Evolutionary conservation across 1,140 invertebrate species (phyloP), one percentile per base, ranked within the genome.

Genomic region (Euglossa dilemma): DNA sequence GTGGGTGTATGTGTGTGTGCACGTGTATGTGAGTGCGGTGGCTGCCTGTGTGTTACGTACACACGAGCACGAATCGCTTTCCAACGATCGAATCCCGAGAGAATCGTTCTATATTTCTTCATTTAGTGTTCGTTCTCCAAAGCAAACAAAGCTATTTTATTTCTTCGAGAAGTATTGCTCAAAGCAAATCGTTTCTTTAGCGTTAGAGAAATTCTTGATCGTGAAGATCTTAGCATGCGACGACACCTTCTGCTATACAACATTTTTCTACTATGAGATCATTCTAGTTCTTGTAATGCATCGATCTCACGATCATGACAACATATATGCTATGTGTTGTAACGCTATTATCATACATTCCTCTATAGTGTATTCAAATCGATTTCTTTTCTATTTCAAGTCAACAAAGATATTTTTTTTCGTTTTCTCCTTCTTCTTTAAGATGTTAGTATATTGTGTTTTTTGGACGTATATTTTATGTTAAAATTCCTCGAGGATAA

Each of bases 91-190:
- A 16, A 5, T 66, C 25, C 18, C 23, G 8, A 67, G 57, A 57
- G 69, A 69, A 76, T 59, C 14, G 28, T 77, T 63, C 64, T 20
- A 6, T 25, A 69, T 61, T 14, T 57, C 11, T 57, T 28, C 36
- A 28, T 20, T 71, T 57, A 77, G 56, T 28, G 61, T 67, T 76
- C 54, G n/a, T 83, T 25, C n/a, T 25, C 63, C 52, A 52, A 76
- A 82, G 73, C n/a, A 67, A 43, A 69, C 74, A 52, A 28, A 76
- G 16, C 59, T 36, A 36, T 57, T 56, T 76, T 56, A 57, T 67
- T 74, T 59, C 14, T 36, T 52, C 43, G 25, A 50, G 71, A 67
- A 50, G 25, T n/a, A 78, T 83, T 78, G 81, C 81, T 83, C 81
- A 83, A 83, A 71, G 47, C 50, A 59, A 61, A 69, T 74, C 20